Evolutionary conservation across 1,140 invertebrate genomes (phyloP).

Genomic region (Nasonia vitripennis): DNA sequence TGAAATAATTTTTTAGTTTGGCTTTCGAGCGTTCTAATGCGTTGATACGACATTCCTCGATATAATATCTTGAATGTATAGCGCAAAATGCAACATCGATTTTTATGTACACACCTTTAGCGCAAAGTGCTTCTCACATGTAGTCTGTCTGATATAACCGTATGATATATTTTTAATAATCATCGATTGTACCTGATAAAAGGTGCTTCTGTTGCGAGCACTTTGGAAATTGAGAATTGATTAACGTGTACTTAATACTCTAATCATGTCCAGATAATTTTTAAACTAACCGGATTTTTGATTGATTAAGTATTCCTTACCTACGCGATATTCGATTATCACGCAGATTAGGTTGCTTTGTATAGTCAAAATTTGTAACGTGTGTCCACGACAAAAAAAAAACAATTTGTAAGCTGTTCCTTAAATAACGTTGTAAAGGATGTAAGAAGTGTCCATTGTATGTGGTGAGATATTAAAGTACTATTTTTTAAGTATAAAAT

Average conservation of each 20-base stretch:
- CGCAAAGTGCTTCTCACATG: background rate
- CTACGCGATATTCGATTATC: background rate
- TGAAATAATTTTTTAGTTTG: background rate
- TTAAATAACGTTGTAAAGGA: constrained; percentile 14
- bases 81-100: background rate
- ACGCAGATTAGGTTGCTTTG: constrained; percentile 27
- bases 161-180: constrained; percentile 41
- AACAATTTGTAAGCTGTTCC: constrained; percentile 24
- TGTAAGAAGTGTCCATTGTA: constrained; percentile 7
- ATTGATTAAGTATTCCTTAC: background rate
- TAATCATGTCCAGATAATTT: constrained; percentile 14
- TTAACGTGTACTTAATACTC: constrained; percentile 48
- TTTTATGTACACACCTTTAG: constrained; percentile 14
- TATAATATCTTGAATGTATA: constrained; percentile 24
- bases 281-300: constrained; percentile 13
- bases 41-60: constrained; percentile 32
- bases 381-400: background rate
- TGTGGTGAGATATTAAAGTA: constrained; percentile 7
- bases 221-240: constrained; percentile 27
- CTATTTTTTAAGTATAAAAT: constrained; percentile 27
- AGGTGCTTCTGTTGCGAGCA: constrained; percentile 10
- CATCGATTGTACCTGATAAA: constrained; percentile 47
- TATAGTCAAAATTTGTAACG: constrained; percentile 33
- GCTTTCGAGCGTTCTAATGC: background rate
- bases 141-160: background rate